phyloP scores from a whole-genome alignment of 2,113 vertebrate genomes.

The Pangasianodon hypophthalmus region DNA sequence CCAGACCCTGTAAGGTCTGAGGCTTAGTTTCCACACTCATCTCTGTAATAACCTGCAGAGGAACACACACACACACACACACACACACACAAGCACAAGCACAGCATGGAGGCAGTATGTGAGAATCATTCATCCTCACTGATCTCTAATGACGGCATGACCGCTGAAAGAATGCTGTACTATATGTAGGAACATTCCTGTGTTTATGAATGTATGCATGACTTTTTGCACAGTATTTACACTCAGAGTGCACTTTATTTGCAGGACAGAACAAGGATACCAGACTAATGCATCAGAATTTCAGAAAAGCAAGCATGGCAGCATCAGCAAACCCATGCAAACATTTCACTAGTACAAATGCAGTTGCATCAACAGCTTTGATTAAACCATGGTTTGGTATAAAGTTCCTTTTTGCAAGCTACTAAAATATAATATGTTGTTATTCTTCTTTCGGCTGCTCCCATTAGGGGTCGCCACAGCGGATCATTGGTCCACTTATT shows the following conservation, averaged over 20 bases:
- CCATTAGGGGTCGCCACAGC: too few species aligned
- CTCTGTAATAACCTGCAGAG: constrained; percentile 88
- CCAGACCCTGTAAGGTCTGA: constrained; percentile 91
- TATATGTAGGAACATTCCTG: neutral
- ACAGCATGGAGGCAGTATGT: neutral
- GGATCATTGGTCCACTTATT: too few species aligned
- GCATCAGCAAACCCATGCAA: neutral
- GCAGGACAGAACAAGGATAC: neutral
- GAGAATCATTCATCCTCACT: neutral
- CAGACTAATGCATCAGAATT: neutral
- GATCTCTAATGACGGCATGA: neutral
- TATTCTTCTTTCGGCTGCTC: too few species aligned
- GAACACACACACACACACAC: constrained; percentile 68
- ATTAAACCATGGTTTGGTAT: neutral
- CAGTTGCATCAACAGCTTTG: neutral
- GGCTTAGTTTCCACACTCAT: constrained; percentile 93
- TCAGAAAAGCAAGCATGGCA: neutral
- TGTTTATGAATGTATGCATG: neutral
- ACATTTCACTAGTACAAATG: neutral
- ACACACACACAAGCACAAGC: constrained; percentile 60
- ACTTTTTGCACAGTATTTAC: neutral
- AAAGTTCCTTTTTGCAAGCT: neutral
- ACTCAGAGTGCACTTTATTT: neutral
- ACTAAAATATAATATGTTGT: neutral
- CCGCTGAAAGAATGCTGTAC: neutral